Base-by-base conservation (phyloP, 2,888 invertebrate species). In the Platycheirus rosarum region DNA sequence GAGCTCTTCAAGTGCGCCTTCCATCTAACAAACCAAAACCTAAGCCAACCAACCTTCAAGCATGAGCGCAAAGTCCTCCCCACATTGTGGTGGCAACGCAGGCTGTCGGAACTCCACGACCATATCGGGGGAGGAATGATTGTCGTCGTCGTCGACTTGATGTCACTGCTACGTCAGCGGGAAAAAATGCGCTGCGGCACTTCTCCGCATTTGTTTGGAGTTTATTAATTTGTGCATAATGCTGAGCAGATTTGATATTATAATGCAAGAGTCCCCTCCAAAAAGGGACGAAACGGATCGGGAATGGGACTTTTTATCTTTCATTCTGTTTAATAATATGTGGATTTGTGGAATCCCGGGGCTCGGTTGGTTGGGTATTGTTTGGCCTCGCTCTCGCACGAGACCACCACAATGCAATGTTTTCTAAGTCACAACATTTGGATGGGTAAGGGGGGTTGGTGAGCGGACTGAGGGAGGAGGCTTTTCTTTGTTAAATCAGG, bases 211-310 rank as follows among this genome's bases (percentile, higher is more conserved):
- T 77, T 74, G 69, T 84, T 77, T 74, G 69, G 84, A 85, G 84
- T 86, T 86, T 86, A 86, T 86, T 86, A 86, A 86, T 86, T 86
- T 86, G 84, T 85, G 85, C 85, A 85, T 85, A 84, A 85, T 85
- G 84, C 73, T 74, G 85, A 80, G 77, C 84, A 84, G 84, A 84
- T 85, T 85, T 85, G 85, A 85, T 84, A 79, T 82, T 76, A 84
- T 79, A 84, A 84, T 84, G 84, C 76, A 84, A 69, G 82, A 77
- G 71, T 71, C 77, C 82, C 71, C 60, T 29, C 42, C 29, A 13
- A 18, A 26, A 2, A 46, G 37, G 49, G n/a, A 48, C 3, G n/a
- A 18, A 20, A 35, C 7, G 8, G 35, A n/a, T n/a, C n/a, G 23
- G 37, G 9, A 20, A 37, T 46, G 32, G 29, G 66, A 53, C 44